Base-by-base conservation (phyloP, 2,888 invertebrate genomes). In the Norana najaformis region DNA sequence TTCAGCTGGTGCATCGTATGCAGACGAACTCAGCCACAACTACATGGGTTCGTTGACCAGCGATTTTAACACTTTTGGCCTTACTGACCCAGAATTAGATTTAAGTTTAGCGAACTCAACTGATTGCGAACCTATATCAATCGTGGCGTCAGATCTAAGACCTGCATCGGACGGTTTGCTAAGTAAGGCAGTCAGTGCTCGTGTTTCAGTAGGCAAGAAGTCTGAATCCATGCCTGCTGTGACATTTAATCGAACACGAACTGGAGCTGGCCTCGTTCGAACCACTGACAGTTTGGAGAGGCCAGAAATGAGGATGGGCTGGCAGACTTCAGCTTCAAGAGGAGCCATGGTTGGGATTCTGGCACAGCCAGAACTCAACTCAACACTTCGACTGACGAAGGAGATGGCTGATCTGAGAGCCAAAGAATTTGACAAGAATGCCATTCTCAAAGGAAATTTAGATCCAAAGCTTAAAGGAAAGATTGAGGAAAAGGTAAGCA, bases 401-500 rank as follows among this genome's bases (percentile, higher is more conserved):
- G 85, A 85, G 37, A 85, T 85, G 36, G 35, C 85, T 8, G 37
- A 37, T 8, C 23, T 85, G 85, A 85, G 37, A 16, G 85, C 85
- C 4, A 85, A 85, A 85, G 85, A 36, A n/a, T 85, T 85, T 85
- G 85, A 85, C 37, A 37, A 13, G 37, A 13, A 85, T 85, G 36
- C 85, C 37, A 16, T 85, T 85, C 85, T 85, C 36, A 85, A 14
- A 14, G 69, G 69, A 69, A 69, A 69, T n/a, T n/a, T 69, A 69
- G 85, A 85, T 85, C 85, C 85, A 36, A 85, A 85, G 37, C 35
- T 85, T 35, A 85, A 85, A 36, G 85, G 36, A 35, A 85, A 37
- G 85, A 85, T 85, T 8, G 85, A 85, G 8, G 85, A 85, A 85
- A 85, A 85, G 85, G 85, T 85, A 85, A 6, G 36, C 35, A 16